Base-by-base conservation (phyloP, 2,797 vertebrate genomes). In the Meda fulgida region DNA sequence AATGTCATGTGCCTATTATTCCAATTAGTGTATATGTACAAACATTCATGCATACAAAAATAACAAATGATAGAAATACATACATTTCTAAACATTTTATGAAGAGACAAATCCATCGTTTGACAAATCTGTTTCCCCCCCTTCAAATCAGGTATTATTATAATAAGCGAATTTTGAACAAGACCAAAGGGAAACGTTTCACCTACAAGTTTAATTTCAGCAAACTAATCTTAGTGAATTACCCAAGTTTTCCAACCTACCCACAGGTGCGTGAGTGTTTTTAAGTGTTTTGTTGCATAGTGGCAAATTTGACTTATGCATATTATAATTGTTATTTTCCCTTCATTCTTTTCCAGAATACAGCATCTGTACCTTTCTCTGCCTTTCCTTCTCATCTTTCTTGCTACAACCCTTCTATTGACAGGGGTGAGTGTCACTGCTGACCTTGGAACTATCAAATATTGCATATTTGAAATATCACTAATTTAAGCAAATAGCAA, bases 141-240 rank as follows among this genome's bases (percentile, higher is more conserved):
- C 46, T 16, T n/a, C 36, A 36, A 29, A 65, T 26, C 93, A 96
- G 95, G 86, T 96, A 96, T 87, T 96, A 96, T 90, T 96, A 96
- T 93, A 96, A 96, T 91, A 96, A 96, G 89, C 93, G 91, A 75
- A 96, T 96, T 85, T 93, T 96, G 87, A 93, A 96, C 91, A 96
- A 96, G 90, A 96, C 94, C 90, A 96, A 95, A 94, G 95, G 95
- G 53, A 96, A 96, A 88, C 85, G 95, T 38, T 96, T 96, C 90
- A 96, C 95, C 86, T 96, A 96, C 91, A 96, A 95, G 92, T 96
- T 96, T 91, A 95, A 96, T 93, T 95, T 96, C 92, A 96, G 92
- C 90, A 96, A 96, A 91, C 92, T 96, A 86, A 92, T 96, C 81
- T 93, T 96, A 84, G 92, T 95, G 83, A 95, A 95, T 78, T 95